Percentiles rank a stretch among this genome's conserved stretches.
Conservation (phyloP, 2,113 vertebrate genomes). For the Heliornis fulica region DNA sequence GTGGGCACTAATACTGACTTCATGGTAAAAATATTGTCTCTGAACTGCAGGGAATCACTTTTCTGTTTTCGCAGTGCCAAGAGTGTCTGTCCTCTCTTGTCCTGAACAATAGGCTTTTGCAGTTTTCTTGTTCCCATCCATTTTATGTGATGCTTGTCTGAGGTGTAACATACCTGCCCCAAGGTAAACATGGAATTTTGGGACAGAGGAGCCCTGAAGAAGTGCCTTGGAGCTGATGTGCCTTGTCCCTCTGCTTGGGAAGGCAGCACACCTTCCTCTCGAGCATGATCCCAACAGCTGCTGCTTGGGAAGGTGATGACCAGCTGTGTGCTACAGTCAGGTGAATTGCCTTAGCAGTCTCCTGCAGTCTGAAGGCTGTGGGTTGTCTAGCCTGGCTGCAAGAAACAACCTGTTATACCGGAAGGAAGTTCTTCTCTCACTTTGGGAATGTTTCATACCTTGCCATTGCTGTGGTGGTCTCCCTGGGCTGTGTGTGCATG, state of each 20-base stretch:
- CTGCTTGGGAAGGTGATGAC: neutral
- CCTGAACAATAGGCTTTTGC: neutral
- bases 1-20: neutral
- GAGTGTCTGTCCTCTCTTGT: neutral
- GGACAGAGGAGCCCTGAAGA: neutral
- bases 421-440: neutral
- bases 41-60: neutral
- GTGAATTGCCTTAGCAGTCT: neutral
- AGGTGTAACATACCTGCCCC: neutral
- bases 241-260: neutral
- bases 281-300: neutral
- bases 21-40: neutral
- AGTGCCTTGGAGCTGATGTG: neutral
- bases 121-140: neutral
- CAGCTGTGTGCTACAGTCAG: neutral
- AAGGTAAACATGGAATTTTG: neutral
- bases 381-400: neutral
- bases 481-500: neutral
- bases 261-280: neutral
- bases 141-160: neutral
- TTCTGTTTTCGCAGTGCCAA: fast-evolving
- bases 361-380: neutral
- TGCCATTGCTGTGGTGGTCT: neutral
- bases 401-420: neutral
- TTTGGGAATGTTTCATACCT: neutral